Percentiles rank a stretch among this genome's conserved stretches.
Conservation (phyloP, 2,888 invertebrate genomes). For the Latrodectus hesperus region DNA sequence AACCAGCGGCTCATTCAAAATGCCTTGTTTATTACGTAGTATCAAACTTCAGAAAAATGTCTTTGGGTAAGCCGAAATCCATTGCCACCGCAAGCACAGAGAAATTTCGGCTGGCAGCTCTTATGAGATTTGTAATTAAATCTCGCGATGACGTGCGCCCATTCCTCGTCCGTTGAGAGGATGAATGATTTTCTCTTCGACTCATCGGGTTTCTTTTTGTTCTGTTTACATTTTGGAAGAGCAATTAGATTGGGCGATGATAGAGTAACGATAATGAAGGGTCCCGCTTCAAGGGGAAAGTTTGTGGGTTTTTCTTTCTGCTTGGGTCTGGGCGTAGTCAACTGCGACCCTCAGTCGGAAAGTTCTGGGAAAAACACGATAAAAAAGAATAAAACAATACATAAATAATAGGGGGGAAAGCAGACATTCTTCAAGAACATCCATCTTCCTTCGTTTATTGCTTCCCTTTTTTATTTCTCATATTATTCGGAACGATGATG, state of each 20-base stretch:
- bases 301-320: conserved; percentile 26
- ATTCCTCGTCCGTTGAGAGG: conserved; percentile 24
- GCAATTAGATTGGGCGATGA: conserved; percentile 44
- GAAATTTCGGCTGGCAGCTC: too few relatives aligned
- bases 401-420: background rate
- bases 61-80: too few relatives aligned
- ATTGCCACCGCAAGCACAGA: too few relatives aligned
- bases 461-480: conserved; percentile 14
- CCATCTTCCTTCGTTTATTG: background rate
- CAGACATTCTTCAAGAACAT: conserved; percentile 43
- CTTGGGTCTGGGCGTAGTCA: conserved; percentile 46
- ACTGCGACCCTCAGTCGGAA: background rate
- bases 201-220: conserved; percentile 23
- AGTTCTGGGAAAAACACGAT: conserved; percentile 10
- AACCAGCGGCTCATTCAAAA: too few relatives aligned
- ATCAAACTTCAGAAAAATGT: too few relatives aligned
- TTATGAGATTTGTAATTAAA: too few relatives aligned
- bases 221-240: conserved; percentile 45
- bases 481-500: conserved; percentile 50
- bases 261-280: conserved; percentile 54
- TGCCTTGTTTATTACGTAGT: too few relatives aligned
- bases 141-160: too few relatives aligned
- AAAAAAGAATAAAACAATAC: background rate
- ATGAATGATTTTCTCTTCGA: conserved; percentile 4
- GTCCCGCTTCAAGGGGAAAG: conserved; percentile 14